Evolutionary conservation across 2,888 invertebrate species (phyloP).

Genomic region (Hirtodrosophila trivittata): DNA sequence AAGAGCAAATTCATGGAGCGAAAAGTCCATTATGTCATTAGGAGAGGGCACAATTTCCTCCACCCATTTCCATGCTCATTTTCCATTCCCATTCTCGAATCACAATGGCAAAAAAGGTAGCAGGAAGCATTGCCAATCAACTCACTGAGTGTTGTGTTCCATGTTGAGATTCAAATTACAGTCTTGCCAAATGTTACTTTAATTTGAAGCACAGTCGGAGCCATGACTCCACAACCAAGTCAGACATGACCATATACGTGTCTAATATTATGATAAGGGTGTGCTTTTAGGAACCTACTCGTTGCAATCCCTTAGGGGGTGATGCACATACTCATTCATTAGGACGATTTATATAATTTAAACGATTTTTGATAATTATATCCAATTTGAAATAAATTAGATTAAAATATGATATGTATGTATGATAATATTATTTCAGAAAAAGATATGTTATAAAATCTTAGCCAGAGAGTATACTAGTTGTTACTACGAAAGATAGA

Average conservation of each 20-base stretch:
- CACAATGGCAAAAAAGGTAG: slow-evolving; percentile 22
- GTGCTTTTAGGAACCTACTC: slow-evolving; percentile 23
- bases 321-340: no score
- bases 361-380: no score
- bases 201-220: slow-evolving; percentile 54
- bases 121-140: slow-evolving; percentile 54
- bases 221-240: slow-evolving; percentile 8
- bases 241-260: not conserved
- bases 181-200: slow-evolving; percentile 57
- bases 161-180: slow-evolving; percentile 72
- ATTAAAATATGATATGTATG: no score
- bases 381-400: no score
- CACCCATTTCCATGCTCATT: slow-evolving; percentile 26
- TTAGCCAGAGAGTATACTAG: no score
- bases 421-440: no score
- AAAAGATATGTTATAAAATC: no score
- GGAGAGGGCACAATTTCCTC: slow-evolving; percentile 60
- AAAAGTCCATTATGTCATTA: slow-evolving; percentile 79
- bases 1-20: slow-evolving; percentile 57
- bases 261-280: slow-evolving; percentile 30
- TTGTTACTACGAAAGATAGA: no score
- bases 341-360: no score
- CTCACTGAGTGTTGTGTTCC: slow-evolving; percentile 46
- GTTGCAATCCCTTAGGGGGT: no score
- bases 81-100: no score